Base-by-base conservation (phyloP, 2,797 vertebrate genomes). In the Anomalospiza imberbis region DNA sequence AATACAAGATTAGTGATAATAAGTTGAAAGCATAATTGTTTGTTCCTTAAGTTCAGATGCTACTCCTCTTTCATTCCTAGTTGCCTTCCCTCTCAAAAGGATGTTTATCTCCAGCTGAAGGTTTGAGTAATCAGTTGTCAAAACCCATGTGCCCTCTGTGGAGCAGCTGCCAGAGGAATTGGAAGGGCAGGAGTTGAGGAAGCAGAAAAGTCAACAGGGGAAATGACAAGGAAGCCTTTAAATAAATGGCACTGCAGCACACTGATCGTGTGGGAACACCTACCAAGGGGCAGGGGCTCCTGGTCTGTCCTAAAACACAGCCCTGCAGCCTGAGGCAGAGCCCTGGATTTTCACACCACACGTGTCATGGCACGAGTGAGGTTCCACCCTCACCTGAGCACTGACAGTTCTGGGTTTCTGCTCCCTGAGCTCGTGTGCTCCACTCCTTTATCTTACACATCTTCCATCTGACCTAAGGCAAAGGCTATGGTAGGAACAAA, bases 311-410 rank as follows among this genome's bases (percentile, higher is more conserved):
- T 20, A 13, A 34, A 15, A 34, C 38, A 11, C 38, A 8, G 54
- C 1, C 32, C 20, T 10, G 8, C 53, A 75, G 76, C 51, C 55
- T 5, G 29, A 14, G 75, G 50, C 65, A 76, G 22, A 50, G 44
- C 7, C 66, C 48, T 9, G 66, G 4, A 12, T 21, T 10, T 21
- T 5, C 62, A 22, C 1, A 4, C 38, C 47, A 17, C 17, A 0
- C 0, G 1, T 19, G 51, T 15, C 0, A 12, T 6, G 34, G 47
- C 63, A 71, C 60, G 18, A 77, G 50, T 31, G 15, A 17, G 40
- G 55, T 55, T 26, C 63, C 72, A 45, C 20, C 76, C 32, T 50
- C 42, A 7, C 71, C 51, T 50, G 20, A 29, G 71, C 70, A 28
- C 34, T 7, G 63, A 74, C 44, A 45, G 26, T 7, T 60, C 66